phyloP scores from a whole-genome alignment of 1,140 invertebrate genomes.

The Drosophila hydei region DNA sequence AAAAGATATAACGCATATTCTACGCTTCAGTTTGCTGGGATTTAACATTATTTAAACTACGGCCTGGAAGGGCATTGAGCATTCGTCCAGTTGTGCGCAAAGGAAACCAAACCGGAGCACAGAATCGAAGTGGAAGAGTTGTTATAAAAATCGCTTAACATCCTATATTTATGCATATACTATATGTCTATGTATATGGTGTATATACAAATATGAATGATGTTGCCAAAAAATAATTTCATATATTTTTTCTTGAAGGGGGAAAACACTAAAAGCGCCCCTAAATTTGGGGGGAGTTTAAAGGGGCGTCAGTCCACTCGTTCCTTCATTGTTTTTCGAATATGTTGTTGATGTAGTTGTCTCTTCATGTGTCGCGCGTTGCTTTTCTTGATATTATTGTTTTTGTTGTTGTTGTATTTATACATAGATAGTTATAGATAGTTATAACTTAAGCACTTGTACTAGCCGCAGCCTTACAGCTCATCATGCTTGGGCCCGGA shows the following conservation, averaged over 20 bases:
- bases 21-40: slow-evolving; percentile 29
- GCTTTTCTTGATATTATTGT: slow-evolving; percentile 1
- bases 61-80: slow-evolving; percentile 46
- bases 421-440: slow-evolving; percentile 51
- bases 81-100: not conserved
- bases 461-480: slow-evolving; percentile 87
- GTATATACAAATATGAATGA: slow-evolving; percentile 54
- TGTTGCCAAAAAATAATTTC: slow-evolving; percentile 22
- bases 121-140: slow-evolving; percentile 17
- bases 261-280: slow-evolving; percentile 16
- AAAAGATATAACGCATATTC: slow-evolving; percentile 58
- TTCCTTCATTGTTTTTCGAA: slow-evolving; percentile 36
- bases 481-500: slow-evolving; percentile 98
- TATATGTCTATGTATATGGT: slow-evolving; percentile 14
- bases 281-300: not conserved
- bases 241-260: not conserved
- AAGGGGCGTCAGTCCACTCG: slow-evolving; percentile 51
- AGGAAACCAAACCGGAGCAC: not conserved
- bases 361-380: slow-evolving; percentile 22
- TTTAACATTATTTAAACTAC: no score
- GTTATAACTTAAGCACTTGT: slow-evolving; percentile 77
- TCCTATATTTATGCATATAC: slow-evolving; percentile 20
- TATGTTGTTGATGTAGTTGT: slow-evolving; percentile 32
- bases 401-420: slow-evolving; percentile 38
- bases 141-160: slow-evolving; percentile 26